These are phyloP conservation scores for Tadarida brasiliensis DNA, from an alignment of 2,797 vertebrate species.

Conservation along the genomic window DNA sequence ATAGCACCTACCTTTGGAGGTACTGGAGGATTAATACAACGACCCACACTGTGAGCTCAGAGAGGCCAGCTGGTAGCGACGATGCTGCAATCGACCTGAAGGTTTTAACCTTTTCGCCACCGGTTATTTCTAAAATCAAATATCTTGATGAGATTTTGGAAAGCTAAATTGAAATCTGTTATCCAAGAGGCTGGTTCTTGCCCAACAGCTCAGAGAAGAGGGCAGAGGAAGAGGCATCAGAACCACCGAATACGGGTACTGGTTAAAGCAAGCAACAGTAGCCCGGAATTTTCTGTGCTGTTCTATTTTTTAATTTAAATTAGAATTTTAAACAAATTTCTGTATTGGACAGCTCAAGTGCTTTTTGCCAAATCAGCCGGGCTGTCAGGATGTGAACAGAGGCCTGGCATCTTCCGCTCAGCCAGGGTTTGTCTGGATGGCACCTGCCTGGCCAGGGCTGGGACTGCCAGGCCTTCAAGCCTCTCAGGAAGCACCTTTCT, in stretches of 20 bases:
- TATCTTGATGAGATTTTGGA: background rate
- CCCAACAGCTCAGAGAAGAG: background rate
- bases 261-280: background rate
- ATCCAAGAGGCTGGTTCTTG: background rate
- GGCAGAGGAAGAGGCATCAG: background rate
- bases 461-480: background rate
- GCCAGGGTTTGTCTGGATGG: background rate
- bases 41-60: background rate
- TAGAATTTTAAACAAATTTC: background rate
- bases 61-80: background rate
- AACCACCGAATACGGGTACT: background rate
- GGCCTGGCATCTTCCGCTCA: background rate
- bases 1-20: background rate
- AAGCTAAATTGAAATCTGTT: background rate
- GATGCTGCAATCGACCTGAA: background rate
- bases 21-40: background rate
- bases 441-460: too few relatives aligned
- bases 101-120: background rate
- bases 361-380: background rate
- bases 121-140: background rate
- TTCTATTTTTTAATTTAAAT: background rate
- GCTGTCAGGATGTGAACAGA: background rate
- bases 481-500: background rate
- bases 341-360: background rate
- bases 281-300: background rate